Evolutionary conservation across 2,797 vertebrate species (phyloP), one percentile per base, ranked within the genome.

Genomic region (Rhinoraja longicauda): DNA sequence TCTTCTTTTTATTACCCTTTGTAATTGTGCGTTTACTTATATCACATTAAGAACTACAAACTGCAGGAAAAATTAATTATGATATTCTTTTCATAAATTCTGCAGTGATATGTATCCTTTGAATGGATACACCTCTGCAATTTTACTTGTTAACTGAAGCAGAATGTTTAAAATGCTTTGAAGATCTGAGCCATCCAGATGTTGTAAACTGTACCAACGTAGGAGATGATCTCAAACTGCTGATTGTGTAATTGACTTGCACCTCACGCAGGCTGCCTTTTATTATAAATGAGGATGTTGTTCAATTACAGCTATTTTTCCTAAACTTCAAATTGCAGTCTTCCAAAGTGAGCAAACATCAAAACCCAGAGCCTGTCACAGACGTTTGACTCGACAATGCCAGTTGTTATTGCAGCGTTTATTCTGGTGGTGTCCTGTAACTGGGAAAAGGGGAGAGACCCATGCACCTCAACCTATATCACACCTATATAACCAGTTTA

Each of bases 231-330:
- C 70, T 92, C 67, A 92, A 75, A 53, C 90, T 39, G 24, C 13
- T 12, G 90, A 92, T 92, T 92, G 75, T 92, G 90, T 92, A 92
- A 92, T 90, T 92, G 90, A 70, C 90, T 92, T 92, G 39, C 72
- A 75, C 32, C 90, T 90, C 19, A 26, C 90, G 73, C 90, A 75
- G 29, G 24, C 36, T 29, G 70, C 53, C 9, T 53, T 84, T 84
- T 92, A 75, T 92, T 92, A 92, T 75, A 92, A 53, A 73, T 45
- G 70, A 92, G 88, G 64, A 90, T 90, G 88, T 72, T 36, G 67
- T 90, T 90, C 26, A 9, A 10, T 92, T 92, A 75, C 70, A 26
- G 90, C 12, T 10, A 70, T 26, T 91, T 91, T 72, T 92, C 45
- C 59, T 29, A 26, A 5, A 88, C 72, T 75, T 92, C 36, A 75